Base-by-base conservation (phyloP, 2,113 vertebrate genomes). In the Pelusios castaneus region DNA sequence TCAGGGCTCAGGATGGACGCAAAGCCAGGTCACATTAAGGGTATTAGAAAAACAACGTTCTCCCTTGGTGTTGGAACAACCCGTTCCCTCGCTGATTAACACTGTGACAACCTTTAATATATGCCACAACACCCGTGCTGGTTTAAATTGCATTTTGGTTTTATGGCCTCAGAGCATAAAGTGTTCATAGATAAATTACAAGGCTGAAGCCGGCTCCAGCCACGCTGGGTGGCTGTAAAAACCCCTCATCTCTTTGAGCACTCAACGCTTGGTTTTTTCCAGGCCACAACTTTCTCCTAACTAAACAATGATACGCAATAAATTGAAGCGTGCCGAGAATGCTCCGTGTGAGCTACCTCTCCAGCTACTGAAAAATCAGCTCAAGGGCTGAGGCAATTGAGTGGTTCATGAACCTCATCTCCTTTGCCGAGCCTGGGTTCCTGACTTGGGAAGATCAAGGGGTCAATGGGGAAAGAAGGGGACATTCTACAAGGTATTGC, bases 321-420 rank as follows among this genome's bases (percentile, higher is more conserved):
- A 96, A 96, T 88, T 17, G n/a, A 87, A 56, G 43, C 88, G 92
- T 82, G 27, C 52, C 54, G 70, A 75, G 87, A 93, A 60, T 54
- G 10, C 73, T 92, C 84, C 94, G 89, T 94, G 85, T 5, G 8
- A 96, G 80, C 80, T 84, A 92, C 81, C 88, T 95, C 86, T 90
- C 88, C 95, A 97, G 92, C 97, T 94, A 94, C 63, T 95, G 95
- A 89, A 95, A n/a, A 95, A 89, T 88, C 89, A 96, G 85, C 89
- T 92, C 90, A 85, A 97, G 89, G 92, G 86, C 70, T 67, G 85
- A 93, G 88, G 77, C 77, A 97, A 96, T 97, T 94, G 97, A 89
- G 80, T 27, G n/a, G 55, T 84, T 95, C 92, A 94, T 85, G 93
- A 93, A 96, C 91, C 88, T 90, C 60, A 94, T 86, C 81, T 79